Conservation (phyloP, 1,140 invertebrate genomes). For the Apis florea region DNA sequence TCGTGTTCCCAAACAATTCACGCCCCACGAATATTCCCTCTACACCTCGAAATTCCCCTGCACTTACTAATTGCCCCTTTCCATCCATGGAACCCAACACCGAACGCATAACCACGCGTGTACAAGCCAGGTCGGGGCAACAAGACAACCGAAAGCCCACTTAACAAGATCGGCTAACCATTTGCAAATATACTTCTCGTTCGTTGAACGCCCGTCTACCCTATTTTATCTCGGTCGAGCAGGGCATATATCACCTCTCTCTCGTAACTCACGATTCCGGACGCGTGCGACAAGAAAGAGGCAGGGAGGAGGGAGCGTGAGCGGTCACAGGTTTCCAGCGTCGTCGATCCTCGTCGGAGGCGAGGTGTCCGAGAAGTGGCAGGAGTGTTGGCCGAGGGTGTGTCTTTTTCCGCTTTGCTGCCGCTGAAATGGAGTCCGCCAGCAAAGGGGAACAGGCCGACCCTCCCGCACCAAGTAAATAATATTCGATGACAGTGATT, state of each 20-base stretch:
- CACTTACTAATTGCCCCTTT: background rate
- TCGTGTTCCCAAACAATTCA: background rate
- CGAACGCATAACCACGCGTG: background rate
- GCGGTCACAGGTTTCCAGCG: background rate
- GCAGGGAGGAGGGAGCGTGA: background rate
- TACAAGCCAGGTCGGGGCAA: background rate
- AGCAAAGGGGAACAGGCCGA: slow-evolving; percentile 76
- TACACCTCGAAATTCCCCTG: background rate
- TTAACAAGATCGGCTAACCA: slow-evolving; percentile 16
- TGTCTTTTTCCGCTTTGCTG: slow-evolving; percentile 78
- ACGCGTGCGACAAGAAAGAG: background rate
- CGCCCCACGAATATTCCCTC: background rate
- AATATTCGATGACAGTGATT: slow-evolving; percentile 52
- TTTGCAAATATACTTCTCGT: slow-evolving; percentile 25
- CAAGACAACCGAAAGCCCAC: background rate
- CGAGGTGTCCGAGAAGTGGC: slow-evolving; percentile 15
- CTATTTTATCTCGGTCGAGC: background rate
- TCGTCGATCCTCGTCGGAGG: background rate
- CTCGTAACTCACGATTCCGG: too few relatives aligned
- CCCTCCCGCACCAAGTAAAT: slow-evolving; percentile 67
- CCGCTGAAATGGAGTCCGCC: slow-evolving; percentile 72
- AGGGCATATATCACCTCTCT: too few relatives aligned
- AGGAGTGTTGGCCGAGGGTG: slow-evolving; percentile 70
- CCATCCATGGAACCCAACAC: background rate
- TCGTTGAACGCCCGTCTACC: background rate